These are phyloP conservation scores for Semnopithecus entellus DNA, from an alignment of 2,113 vertebrate genomes.

Conservation along the genomic window DNA sequence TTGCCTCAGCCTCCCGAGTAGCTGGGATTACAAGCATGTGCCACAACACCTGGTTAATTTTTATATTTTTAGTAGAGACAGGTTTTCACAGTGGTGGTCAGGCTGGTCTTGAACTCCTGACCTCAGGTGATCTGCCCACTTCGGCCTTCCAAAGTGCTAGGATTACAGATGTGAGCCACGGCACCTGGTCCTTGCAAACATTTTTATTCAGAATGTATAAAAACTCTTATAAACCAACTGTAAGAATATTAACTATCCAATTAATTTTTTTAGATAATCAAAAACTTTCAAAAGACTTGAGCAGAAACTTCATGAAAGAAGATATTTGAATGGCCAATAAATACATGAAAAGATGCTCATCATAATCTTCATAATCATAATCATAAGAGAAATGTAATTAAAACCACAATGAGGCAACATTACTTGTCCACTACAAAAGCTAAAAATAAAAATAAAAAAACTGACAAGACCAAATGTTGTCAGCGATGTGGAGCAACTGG, in stretches of 20 bases:
- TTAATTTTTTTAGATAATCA: not conserved
- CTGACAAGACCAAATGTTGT: conserved; percentile 56
- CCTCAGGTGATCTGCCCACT: no score
- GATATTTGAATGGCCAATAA: not conserved
- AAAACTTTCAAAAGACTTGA: not conserved
- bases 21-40: no score
- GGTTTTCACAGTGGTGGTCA: no score
- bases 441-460: conserved; percentile 32
- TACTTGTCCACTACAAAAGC: conserved; percentile 18
- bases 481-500: conserved; percentile 59
- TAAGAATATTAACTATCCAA: not conserved
- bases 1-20: no score
- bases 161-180: no score
- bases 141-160: no score
- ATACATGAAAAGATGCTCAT: not conserved
- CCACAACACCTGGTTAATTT: no score
- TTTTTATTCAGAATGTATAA: not conserved
- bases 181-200: no score
- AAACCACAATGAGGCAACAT: not conserved
- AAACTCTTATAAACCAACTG: not conserved
- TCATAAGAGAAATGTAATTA: not conserved
- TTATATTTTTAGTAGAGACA: no score
- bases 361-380: not conserved
- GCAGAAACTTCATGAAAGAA: not conserved
- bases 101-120: no score